A percentile compares a stretch with the other conserved stretches of the same genome.
Evolutionary conservation across 2,888 invertebrate species (phyloP).

Genomic region (Thalpophila matura): DNA sequence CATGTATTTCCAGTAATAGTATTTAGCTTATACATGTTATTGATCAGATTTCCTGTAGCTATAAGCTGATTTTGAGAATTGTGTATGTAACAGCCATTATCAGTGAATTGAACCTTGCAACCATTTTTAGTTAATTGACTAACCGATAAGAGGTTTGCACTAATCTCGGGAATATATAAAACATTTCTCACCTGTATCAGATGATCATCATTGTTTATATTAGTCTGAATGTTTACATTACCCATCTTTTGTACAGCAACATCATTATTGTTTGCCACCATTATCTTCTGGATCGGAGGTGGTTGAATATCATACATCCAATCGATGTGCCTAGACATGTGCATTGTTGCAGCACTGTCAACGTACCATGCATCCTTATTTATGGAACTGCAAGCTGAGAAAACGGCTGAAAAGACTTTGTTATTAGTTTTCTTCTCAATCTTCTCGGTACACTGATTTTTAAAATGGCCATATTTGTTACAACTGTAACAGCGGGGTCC

Average conservation of each 20-base stretch:
- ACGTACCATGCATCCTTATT: conserved; percentile 8
- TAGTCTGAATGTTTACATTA: conserved; percentile 21
- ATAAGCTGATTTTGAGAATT: background rate
- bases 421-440: background rate
- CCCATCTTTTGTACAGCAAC: conserved; percentile 15
- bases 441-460: background rate
- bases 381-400: background rate
- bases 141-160: conserved; percentile 26
- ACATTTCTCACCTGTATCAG: conserved; percentile 30
- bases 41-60: background rate
- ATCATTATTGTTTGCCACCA: conserved; percentile 6
- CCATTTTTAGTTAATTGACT: conserved; percentile 22
- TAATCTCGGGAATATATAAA: conserved; percentile 32
- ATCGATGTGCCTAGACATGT: conserved; percentile 15
- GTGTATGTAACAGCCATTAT: conserved; percentile 12
- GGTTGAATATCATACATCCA: conserved; percentile 6
- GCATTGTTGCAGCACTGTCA: conserved; percentile 23
- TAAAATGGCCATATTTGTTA: conserved; percentile 24
- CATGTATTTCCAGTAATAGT: background rate
- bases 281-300: conserved; percentile 6
- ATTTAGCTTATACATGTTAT: background rate
- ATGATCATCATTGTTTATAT: background rate
- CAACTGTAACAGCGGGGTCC: conserved; percentile 44
- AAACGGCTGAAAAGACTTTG: conserved; percentile 10
- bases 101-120: conserved; percentile 17